These are phyloP conservation scores for Morone chrysops DNA, from an alignment of 2,113 vertebrate genomes.

Conservation along the genomic window DNA sequence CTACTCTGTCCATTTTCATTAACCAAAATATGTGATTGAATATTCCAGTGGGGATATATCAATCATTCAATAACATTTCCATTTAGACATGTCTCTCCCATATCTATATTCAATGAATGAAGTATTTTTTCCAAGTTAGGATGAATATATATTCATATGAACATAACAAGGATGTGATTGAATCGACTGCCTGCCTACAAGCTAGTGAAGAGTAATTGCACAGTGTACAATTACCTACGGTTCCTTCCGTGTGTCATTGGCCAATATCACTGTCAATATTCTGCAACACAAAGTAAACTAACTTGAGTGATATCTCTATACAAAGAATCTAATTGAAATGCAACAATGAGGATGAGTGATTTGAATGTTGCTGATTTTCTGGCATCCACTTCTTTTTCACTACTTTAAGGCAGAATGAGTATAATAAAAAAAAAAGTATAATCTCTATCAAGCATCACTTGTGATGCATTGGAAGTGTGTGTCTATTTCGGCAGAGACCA, in stretches of 20 bases:
- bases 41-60: constrained; percentile 46
- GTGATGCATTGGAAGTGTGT: too few species aligned
- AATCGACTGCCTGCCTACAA: constrained; percentile 52
- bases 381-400: not conserved
- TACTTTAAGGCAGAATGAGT: not conserved
- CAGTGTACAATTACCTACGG: constrained; percentile 60
- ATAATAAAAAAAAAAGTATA: too few species aligned
- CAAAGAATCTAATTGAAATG: constrained; percentile 31
- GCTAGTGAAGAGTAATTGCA: constrained; percentile 62
- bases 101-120: constrained; percentile 48
- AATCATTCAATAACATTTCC: constrained; percentile 59
- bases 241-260: constrained; percentile 55
- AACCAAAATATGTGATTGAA: constrained; percentile 53
- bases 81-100: constrained; percentile 54
- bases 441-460: too few species aligned
- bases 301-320: constrained; percentile 21
- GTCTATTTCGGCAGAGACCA: too few species aligned
- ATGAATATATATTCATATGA: constrained; percentile 63
- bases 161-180: constrained; percentile 65
- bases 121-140: constrained; percentile 46
- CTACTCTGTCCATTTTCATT: constrained; percentile 51
- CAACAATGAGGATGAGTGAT: constrained; percentile 7
- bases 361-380: constrained; percentile 33
- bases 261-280: constrained; percentile 39
- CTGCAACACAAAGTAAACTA: constrained; percentile 3